Percentiles rank a stretch among this genome's conserved stretches.
Conservation (phyloP, 2,113 vertebrate genomes). For the Polyodon spathula region DNA sequence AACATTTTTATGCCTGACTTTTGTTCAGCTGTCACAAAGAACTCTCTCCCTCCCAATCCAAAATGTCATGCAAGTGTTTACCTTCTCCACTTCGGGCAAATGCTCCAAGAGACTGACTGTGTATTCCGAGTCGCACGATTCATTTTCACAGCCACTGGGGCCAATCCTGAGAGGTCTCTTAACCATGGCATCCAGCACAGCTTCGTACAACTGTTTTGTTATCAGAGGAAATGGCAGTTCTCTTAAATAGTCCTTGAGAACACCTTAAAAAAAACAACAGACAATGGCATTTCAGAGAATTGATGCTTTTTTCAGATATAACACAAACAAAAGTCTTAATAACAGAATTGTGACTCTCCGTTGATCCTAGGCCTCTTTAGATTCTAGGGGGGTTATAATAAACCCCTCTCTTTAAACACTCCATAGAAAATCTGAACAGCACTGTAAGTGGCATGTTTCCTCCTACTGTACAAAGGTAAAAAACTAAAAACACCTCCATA, state of each 20-base stretch:
- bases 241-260: conserved; percentile 92
- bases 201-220: conserved; percentile 83
- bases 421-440: too few relatives aligned
- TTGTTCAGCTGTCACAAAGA: background rate
- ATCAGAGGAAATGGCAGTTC: conserved; percentile 91
- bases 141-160: conserved; percentile 72
- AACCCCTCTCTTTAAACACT: too few relatives aligned
- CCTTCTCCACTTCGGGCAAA: conserved; percentile 85
- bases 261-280: conserved; percentile 61
- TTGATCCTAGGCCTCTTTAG: too few relatives aligned
- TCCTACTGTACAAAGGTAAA: too few relatives aligned
- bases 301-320: too few relatives aligned
- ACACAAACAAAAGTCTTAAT: too few relatives aligned
- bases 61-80: conserved; percentile 35
- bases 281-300: background rate
- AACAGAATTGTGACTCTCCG: too few relatives aligned
- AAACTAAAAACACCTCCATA: too few relatives aligned
- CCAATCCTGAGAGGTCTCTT: conserved; percentile 79
- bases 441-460: too few relatives aligned
- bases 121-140: conserved; percentile 66
- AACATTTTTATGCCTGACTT: too few relatives aligned
- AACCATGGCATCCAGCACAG: conserved; percentile 78
- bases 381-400: too few relatives aligned
- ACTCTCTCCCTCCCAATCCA: background rate
- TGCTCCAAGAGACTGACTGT: conserved; percentile 72